These are phyloP conservation scores for Heliothis virescens DNA, from an alignment of 1,140 invertebrate species.

Conservation along the genomic window DNA sequence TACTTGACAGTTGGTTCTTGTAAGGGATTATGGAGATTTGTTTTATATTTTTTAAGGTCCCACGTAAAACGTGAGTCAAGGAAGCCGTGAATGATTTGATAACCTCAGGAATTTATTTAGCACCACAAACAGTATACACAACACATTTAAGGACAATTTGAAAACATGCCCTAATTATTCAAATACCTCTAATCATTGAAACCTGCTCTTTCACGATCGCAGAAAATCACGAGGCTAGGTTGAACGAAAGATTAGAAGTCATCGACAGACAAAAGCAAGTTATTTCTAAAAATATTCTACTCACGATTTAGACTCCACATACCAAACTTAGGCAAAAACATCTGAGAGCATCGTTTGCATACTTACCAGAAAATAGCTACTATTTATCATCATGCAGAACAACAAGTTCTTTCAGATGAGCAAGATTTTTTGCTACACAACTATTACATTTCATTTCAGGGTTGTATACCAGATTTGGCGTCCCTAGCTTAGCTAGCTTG, in stretches of 20 bases:
- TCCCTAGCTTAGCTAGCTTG: neutral
- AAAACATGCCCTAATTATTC: neutral
- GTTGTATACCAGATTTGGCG: neutral
- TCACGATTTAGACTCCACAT: neutral
- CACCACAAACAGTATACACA: neutral
- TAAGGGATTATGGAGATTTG: neutral
- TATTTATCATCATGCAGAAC: neutral
- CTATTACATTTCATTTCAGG: neutral
- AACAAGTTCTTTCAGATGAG: neutral
- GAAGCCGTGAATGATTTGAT: neutral
- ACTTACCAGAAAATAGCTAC: constrained; percentile 9
- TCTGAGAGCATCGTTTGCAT: constrained; percentile 16
- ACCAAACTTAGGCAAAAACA: neutral
- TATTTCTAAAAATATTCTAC: constrained; percentile 6
- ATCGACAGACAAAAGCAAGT: neutral
- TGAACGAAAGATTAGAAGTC: neutral
- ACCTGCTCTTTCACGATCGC: neutral
- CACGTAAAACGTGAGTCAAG: neutral
- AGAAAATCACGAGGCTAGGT: neutral
- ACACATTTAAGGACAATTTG: neutral
- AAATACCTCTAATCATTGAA: neutral
- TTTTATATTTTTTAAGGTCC: neutral
- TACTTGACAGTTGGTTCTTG: neutral
- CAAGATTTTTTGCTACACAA: neutral
- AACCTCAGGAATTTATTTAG: neutral